Evolutionary conservation across 2,888 invertebrate genomes (phyloP).

Genomic region (Steinernema carpocapsae): DNA sequence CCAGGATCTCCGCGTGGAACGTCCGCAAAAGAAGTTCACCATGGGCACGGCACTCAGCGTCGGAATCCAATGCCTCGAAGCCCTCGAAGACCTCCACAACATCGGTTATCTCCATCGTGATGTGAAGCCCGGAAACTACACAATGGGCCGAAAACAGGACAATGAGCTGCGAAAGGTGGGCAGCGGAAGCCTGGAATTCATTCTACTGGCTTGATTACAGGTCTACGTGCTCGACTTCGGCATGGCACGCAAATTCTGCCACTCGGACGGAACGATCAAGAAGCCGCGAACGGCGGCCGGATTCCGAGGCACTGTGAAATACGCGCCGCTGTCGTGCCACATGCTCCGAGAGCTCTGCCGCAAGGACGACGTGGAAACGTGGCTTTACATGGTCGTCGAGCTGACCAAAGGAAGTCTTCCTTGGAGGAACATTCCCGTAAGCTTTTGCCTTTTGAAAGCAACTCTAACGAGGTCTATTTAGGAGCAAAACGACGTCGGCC

Average conservation of each 20-base stretch:
- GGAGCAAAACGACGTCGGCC: constrained; percentile 55
- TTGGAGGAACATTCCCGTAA: constrained; percentile 41
- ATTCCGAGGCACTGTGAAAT: constrained; percentile 36
- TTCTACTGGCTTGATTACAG: constrained; percentile 22
- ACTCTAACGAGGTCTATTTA: not conserved
- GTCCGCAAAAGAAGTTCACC: constrained; percentile 39
- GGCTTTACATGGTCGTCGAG: constrained; percentile 38
- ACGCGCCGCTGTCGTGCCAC: not conserved
- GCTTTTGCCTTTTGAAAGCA: not conserved
- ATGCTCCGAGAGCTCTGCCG: not conserved
- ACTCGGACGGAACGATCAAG: constrained; percentile 50
- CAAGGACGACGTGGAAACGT: constrained; percentile 23
- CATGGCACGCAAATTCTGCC: constrained; percentile 54
- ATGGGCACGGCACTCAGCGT: constrained; percentile 54
- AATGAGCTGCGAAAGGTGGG: constrained; percentile 52
- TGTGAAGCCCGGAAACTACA: constrained; percentile 54
- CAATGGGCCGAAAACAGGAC: constrained; percentile 49
- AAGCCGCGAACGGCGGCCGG: constrained; percentile 38
- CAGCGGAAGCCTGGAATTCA: too few relatives aligned
- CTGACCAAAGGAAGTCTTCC: constrained; percentile 36
- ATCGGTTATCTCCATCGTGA: constrained; percentile 38
- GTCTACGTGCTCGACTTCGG: constrained; percentile 44
- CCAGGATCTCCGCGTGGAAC: constrained; percentile 29
- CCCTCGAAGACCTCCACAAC: constrained; percentile 44
- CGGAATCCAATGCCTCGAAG: constrained; percentile 52